Evolutionary conservation across 2,888 invertebrate genomes (phyloP), one percentile per base, ranked within the genome.

Genomic region (Leptinotarsa haldemani): DNA sequence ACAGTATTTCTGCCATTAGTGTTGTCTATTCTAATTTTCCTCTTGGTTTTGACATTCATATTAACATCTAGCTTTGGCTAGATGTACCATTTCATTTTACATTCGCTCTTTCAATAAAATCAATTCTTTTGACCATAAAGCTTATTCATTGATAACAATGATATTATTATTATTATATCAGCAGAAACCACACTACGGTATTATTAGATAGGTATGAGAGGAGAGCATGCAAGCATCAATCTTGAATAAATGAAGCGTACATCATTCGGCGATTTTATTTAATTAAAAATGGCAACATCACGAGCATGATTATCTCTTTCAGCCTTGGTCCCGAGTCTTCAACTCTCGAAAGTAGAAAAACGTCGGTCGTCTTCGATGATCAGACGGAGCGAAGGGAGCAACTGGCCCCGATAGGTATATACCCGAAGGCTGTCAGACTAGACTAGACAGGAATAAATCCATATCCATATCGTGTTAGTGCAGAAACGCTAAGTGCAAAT

Each of bases 291-390:
- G 69, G 69, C 69, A 73, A 69, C 65, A 65, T 65, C 69, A 69
- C 46, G 68, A n/a, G 22, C 70, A n/a, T 56, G 63, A 70, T 68
- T 66, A 66, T 70, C 67, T 65, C 63, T 30, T 53, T 50, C 25
- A 74, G 70, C 74, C 74, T 74, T 71, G 74, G 53, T 56, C 52
- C 25, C 30, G 67, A 67, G 46, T 70, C 46, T 70, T 70, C 53
- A 74, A 74, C 70, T 71, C 65, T 70, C 68, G 46, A 64, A 66
- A 74, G 53, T 69, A 65, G 68, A 73, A 76, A 76, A 76, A 71
- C 70, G 52, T 71, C 68, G 68, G 68, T 71, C 69, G 71, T 64
- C 74, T 70, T 50, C 64, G 48, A 53, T 52, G 52, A 40, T 46
- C 48, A 61, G 50, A 61, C 61, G 30, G 16, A 25, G 25, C 30